A percentile compares a stretch with the other conserved stretches of the same genome.
Conservation (phyloP, 2,797 vertebrate genomes). For the Gallinago solitaria region DNA sequence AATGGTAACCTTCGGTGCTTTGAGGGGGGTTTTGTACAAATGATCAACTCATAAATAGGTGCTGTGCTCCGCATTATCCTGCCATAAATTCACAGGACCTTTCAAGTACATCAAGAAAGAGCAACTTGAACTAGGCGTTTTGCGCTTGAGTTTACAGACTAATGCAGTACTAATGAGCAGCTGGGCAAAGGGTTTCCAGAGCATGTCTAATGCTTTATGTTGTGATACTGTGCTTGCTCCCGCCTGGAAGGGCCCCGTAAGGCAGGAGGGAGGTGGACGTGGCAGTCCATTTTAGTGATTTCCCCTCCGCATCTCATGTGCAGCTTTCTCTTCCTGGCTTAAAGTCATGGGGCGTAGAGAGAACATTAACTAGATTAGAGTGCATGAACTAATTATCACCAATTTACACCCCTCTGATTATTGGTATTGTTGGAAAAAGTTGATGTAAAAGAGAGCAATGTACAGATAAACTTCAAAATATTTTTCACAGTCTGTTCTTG, state of each 20-base stretch:
- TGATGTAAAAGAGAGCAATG: neutral
- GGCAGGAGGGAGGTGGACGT: neutral
- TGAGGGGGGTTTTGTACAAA: slow-evolving; percentile 79
- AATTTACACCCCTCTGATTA: slow-evolving; percentile 10
- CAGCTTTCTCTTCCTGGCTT: accelerated
- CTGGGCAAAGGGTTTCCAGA: slow-evolving; percentile 73
- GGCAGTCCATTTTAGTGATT: neutral
- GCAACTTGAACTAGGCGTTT: slow-evolving; percentile 72
- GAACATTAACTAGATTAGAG: neutral
- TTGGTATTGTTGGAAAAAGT: neutral
- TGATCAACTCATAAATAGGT: slow-evolving; percentile 85
- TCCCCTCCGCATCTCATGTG: neutral
- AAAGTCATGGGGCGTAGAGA: neutral
- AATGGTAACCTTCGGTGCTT: slow-evolving; percentile 79
- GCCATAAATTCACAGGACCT: slow-evolving; percentile 81
- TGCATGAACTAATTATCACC: neutral
- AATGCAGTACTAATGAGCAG: slow-evolving; percentile 79
- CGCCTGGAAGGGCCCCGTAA: neutral
- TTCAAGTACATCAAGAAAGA: slow-evolving; percentile 80
- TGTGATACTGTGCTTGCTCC: neutral
- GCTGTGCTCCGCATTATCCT: slow-evolving; percentile 80
- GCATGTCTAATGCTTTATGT: slow-evolving; percentile 20
- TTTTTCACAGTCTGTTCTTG: neutral
- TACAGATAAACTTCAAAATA: neutral
- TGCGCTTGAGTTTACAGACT: slow-evolving; percentile 70